Conservation (phyloP, 2,113 vertebrate genomes). For the Heliornis fulica region DNA sequence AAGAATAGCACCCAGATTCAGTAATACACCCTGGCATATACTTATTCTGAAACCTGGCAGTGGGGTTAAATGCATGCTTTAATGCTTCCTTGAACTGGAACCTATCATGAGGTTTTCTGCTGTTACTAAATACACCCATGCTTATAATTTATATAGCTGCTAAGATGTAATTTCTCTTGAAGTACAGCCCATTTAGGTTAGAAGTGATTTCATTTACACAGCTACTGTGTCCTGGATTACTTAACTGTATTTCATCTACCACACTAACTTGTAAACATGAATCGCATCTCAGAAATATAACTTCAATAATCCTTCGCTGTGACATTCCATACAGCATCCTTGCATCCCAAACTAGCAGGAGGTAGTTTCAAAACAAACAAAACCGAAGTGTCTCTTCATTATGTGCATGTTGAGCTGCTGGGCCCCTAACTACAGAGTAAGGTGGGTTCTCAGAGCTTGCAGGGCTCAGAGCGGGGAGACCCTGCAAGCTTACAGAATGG, state of each 20-base stretch:
- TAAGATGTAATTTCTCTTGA: background rate
- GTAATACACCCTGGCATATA: background rate
- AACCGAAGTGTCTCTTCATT: background rate
- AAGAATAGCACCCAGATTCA: background rate
- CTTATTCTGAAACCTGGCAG: background rate
- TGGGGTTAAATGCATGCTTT: background rate
- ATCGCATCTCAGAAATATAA: background rate
- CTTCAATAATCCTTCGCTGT: background rate
- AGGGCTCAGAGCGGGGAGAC: background rate
- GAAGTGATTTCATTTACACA: background rate
- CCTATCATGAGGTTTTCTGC: background rate
- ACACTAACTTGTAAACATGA: background rate
- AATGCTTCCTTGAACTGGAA: background rate
- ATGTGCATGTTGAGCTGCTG: background rate
- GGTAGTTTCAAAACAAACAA: background rate
- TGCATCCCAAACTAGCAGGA: background rate
- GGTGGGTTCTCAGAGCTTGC: rapidly evolving
- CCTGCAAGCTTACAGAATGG: background rate
- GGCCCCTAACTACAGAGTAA: background rate
- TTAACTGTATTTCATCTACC: background rate
- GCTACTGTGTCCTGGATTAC: background rate
- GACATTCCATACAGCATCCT: background rate
- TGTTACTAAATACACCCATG: background rate
- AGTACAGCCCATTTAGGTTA: background rate
- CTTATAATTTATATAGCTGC: background rate